Base-by-base conservation (phyloP, 2,888 invertebrate species). In the Pterostichus madidus region DNA sequence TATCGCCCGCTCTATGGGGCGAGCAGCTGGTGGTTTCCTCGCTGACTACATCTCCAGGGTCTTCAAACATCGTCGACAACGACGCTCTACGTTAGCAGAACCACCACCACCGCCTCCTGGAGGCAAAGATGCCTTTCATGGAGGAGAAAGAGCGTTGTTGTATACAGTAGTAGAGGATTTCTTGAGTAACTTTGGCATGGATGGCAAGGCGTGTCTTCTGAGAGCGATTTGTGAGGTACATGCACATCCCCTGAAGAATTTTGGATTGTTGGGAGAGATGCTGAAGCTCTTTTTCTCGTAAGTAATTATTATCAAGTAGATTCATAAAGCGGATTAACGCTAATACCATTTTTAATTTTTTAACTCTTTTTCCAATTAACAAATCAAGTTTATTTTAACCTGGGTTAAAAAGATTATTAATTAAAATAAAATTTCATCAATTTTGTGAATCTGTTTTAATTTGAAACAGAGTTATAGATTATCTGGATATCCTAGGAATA, bases 171-270 rank as follows among this genome's bases (percentile, higher is more conserved):
- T 95, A 0, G 96, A 96, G 88, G 96, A 96, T 87, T 92, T 97
- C 88, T 89, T 97, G 78, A 92, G 94, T 59, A 96, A 95, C 86
- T 95, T 97, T 84, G 96, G 96, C 0, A 90, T 96, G 90, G 93
- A 96, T 85, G 97, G 97, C 31, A 95, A 94, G 87, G 96, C 96
- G 2, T 97, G 97, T 87, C 89, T 97, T 0, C 90, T 97, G 71
- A 91, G 97, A 84, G 95, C 96, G 0, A 96, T 97, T 84, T 97
- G 97, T 87, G 97, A 97, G 90, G 94, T 96, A 56, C 96, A 97
- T 87, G 95, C 97, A 0, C 94, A 95, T 87, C 94, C 95, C 0
- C 89, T 96, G 84, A 92, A 92, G 73, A 95, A 95, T 86, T 96
- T 95, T 86, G 97, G 97, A 5, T 92, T 97, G 75, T 89, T 96